Percentiles rank a stretch among this genome's conserved stretches.
phyloP scores from a whole-genome alignment of 2,797 vertebrate genomes.

The Pogonophryne albipinna region DNA sequence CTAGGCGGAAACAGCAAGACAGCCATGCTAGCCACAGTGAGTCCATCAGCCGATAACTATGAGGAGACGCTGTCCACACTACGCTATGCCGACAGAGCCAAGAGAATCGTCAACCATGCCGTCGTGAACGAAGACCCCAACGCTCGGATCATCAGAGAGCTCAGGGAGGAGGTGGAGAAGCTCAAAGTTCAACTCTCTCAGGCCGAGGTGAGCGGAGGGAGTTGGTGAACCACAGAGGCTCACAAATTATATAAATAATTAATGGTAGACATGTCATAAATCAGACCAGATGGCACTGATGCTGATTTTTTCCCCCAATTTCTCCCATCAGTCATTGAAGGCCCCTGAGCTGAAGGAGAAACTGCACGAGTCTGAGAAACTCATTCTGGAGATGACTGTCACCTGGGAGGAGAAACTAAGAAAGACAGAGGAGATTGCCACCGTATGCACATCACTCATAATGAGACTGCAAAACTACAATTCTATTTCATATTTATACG shows the following conservation, averaged over 20 bases:
- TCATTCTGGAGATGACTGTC: slow-evolving; percentile 96
- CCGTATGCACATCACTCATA: slow-evolving; percentile 81
- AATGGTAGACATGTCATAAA: not conserved
- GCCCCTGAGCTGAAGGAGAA: slow-evolving; percentile 98
- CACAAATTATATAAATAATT: not conserved
- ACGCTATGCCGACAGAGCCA: slow-evolving; percentile 96
- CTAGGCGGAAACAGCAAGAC: slow-evolving; percentile 99
- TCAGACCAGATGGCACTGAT: not conserved
- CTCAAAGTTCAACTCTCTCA: slow-evolving; percentile 95
- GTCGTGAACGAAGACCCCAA: slow-evolving; percentile 98
- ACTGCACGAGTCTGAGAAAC: slow-evolving; percentile 97
- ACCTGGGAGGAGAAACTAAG: slow-evolving; percentile 98
- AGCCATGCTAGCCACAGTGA: slow-evolving; percentile 98
- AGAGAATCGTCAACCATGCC: slow-evolving; percentile 97
- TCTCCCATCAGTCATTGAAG: slow-evolving; percentile 90
- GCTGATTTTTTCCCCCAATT: not conserved
- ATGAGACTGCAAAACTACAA: not conserved
- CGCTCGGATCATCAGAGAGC: slow-evolving; percentile 95
- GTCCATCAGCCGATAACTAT: slow-evolving; percentile 97
- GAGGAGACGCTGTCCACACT: slow-evolving; percentile 98
- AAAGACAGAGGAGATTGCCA: slow-evolving; percentile 98
- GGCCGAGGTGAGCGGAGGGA: slow-evolving; percentile 89
- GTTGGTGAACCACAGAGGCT: not conserved
- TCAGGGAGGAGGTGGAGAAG: slow-evolving; percentile 97
- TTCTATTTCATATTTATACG: not conserved